Evolutionary conservation across 2,797 vertebrate species (phyloP).

Genomic region (Cheirogaleus major): DNA sequence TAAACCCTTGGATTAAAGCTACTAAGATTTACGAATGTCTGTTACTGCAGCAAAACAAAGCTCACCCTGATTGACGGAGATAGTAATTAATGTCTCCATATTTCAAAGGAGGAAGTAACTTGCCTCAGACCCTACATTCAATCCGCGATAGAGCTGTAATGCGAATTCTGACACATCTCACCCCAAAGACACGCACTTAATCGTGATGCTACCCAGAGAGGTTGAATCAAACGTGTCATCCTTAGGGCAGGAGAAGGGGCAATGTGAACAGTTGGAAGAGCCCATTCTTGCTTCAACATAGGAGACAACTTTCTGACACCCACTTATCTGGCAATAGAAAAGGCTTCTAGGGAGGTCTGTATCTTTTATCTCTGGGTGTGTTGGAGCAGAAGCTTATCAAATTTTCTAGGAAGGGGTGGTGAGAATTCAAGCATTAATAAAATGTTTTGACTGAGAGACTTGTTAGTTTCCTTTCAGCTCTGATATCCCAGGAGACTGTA

Average conservation of each 20-base stretch:
- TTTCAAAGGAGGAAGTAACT: not conserved
- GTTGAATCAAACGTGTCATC: not conserved
- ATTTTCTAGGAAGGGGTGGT: not conserved
- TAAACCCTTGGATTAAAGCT: not conserved
- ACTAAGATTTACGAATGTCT: not conserved
- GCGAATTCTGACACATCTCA: not conserved
- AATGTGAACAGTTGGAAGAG: not conserved
- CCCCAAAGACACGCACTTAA: not conserved
- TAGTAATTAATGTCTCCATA: not conserved
- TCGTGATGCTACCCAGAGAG: rapidly evolving
- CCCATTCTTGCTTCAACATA: not conserved
- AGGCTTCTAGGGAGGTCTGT: not conserved
- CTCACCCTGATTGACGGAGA: not conserved
- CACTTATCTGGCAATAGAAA: not conserved
- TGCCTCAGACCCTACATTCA: not conserved
- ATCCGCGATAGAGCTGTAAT: not conserved
- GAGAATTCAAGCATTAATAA: not conserved
- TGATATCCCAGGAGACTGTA: not conserved
- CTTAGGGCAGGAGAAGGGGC: not conserved
- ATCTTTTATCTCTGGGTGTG: not conserved
- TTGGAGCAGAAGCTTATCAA: not conserved
- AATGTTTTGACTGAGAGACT: not conserved
- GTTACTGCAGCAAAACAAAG: constrained; percentile 1
- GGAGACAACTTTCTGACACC: not conserved
- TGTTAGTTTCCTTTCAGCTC: not conserved